A percentile compares a stretch with the other conserved stretches of the same genome.
These are phyloP conservation scores for Stenopsyche tienmushanensis DNA, from an alignment of 1,140 invertebrate genomes.

Conservation along the genomic window DNA sequence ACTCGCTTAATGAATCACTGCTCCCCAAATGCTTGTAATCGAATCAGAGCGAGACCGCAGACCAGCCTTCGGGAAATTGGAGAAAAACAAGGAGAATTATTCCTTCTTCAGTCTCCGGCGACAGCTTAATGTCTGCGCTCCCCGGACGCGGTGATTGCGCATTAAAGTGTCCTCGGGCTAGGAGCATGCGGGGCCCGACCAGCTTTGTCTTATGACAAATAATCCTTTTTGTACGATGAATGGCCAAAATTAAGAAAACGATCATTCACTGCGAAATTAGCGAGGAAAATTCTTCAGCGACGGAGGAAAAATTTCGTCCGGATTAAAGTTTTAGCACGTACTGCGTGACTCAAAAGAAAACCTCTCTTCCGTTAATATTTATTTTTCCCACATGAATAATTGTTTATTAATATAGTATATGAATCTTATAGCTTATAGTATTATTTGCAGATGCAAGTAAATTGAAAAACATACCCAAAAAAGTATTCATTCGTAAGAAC, in stretches of 20 bases:
- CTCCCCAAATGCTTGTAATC: conserved; percentile 34
- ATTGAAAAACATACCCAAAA: too few relatives aligned
- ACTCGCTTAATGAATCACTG: conserved; percentile 41
- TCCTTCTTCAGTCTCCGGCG: conserved; percentile 33
- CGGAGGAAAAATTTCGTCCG: too few relatives aligned
- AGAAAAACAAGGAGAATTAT: conserved; percentile 41
- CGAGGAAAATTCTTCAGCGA: too few relatives aligned
- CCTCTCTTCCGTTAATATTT: too few relatives aligned
- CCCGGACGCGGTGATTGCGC: conserved; percentile 1
- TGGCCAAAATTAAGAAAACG: conserved; percentile 40
- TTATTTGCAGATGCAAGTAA: too few relatives aligned
- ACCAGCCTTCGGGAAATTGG: conserved; percentile 4
- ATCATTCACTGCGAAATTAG: conserved; percentile 40
- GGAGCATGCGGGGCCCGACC: too few relatives aligned
- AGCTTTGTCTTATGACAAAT: conserved; percentile 40
- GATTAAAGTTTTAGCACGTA: neutral
- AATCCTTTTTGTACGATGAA: conserved; percentile 40
- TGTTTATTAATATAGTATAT: too few relatives aligned
- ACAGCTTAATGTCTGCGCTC: conserved; percentile 31
- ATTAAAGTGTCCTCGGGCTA: conserved; percentile 9
- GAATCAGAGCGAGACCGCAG: conserved; percentile 33
- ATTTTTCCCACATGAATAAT: too few relatives aligned
- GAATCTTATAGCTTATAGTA: too few relatives aligned
- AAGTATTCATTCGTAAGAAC: too few relatives aligned
- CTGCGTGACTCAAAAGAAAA: neutral